Conservation (phyloP, 2,113 vertebrate genomes). For the Cyphomyrus discorhynchus region DNA sequence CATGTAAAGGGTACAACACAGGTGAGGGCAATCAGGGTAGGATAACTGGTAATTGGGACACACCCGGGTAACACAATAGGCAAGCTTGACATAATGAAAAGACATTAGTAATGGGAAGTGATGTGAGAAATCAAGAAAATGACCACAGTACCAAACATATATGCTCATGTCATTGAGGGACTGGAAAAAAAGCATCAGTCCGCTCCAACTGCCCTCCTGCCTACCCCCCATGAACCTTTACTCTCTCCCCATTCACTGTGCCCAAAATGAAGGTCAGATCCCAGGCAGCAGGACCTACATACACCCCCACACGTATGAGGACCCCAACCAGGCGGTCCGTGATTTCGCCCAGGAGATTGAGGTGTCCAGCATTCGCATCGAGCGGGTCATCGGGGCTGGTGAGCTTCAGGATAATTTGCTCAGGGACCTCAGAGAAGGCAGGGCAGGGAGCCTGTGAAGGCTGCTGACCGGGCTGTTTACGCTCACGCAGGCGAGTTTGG, state of each 20-base stretch:
- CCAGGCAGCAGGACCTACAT: constrained; percentile 68
- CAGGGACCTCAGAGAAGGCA: not conserved
- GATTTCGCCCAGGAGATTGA: constrained; percentile 75
- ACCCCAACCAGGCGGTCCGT: constrained; percentile 68
- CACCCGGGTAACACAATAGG: not conserved
- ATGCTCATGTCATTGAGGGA: not conserved
- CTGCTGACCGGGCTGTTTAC: not conserved
- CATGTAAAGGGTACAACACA: not conserved
- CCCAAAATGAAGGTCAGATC: constrained; percentile 56
- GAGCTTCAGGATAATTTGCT: constrained; percentile 25
- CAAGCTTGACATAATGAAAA: not conserved
- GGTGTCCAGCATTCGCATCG: constrained; percentile 67
- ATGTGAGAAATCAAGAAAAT: not conserved
- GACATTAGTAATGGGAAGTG: not conserved
- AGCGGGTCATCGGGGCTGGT: constrained; percentile 71
- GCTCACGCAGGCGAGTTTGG: constrained; percentile 18
- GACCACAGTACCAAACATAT: not conserved
- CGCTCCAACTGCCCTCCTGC: not conserved
- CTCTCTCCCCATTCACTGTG: not conserved
- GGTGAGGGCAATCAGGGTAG: not conserved
- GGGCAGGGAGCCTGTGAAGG: not conserved
- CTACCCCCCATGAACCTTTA: not conserved
- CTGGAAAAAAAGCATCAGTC: not conserved
- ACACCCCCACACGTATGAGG: constrained; percentile 71
- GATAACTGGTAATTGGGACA: not conserved